Percentiles rank a stretch among this genome's conserved stretches.
phyloP scores from a whole-genome alignment of 2,113 vertebrate species.

The Regulus satrapa region DNA sequence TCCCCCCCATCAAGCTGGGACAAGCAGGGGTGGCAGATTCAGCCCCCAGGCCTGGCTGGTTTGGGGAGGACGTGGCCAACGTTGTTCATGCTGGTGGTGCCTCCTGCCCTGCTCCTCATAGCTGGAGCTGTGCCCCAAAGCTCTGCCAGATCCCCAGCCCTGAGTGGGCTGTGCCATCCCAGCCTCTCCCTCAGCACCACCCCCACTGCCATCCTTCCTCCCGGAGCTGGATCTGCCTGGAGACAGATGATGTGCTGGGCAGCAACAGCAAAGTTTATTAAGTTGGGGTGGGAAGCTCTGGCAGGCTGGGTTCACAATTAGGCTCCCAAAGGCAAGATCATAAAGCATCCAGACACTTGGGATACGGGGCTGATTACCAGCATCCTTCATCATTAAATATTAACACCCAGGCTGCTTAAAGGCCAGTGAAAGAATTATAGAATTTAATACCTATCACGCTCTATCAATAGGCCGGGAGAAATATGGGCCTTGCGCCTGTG shows the following conservation, averaged over 20 bases:
- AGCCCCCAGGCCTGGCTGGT: neutral
- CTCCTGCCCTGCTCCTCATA: too few species aligned
- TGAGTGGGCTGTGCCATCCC: neutral
- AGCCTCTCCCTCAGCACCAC: neutral
- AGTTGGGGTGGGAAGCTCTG: slow-evolving; percentile 53
- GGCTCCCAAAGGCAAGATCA: slow-evolving; percentile 72
- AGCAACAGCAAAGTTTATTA: slow-evolving; percentile 53
- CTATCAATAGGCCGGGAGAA: slow-evolving; percentile 67
- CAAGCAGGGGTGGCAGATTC: neutral
- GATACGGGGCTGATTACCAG: slow-evolving; percentile 72
- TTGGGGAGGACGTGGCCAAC: fast-evolving
- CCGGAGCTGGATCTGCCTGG: neutral
- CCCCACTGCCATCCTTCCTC: neutral
- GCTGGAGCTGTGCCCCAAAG: neutral
- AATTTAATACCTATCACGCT: slow-evolving; percentile 71
- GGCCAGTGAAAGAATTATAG: slow-evolving; percentile 74
- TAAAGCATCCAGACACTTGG: slow-evolving; percentile 73
- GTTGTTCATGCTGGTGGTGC: neutral
- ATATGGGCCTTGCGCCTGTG: slow-evolving; percentile 15
- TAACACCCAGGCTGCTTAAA: slow-evolving; percentile 72
- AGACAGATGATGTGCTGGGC: slow-evolving; percentile 46
- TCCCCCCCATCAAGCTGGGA: neutral
- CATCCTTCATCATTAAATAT: slow-evolving; percentile 78
- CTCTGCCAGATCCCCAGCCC: neutral
- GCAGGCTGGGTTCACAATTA: slow-evolving; percentile 69